Percentiles rank a stretch among this genome's conserved stretches.
These are phyloP conservation scores for Ornithoptera priamus DNA, from an alignment of 2,888 invertebrate genomes.

Conservation along the genomic window DNA sequence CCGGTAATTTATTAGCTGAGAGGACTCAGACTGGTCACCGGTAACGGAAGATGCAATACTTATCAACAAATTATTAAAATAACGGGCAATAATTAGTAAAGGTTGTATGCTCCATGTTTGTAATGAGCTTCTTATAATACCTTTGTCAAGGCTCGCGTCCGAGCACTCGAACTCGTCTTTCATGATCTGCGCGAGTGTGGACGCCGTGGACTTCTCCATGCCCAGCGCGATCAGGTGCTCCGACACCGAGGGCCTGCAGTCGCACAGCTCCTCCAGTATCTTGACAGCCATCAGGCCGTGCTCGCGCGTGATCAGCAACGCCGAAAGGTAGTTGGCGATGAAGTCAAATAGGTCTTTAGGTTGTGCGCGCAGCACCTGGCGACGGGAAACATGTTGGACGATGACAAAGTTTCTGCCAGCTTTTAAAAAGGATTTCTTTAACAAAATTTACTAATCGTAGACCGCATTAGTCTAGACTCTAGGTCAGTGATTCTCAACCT, in stretches of 20 bases:
- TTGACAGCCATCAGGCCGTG: conserved; percentile 67
- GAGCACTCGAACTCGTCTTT: conserved; percentile 56
- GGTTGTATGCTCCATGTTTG: no score
- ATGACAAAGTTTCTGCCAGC: no score
- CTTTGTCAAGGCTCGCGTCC: conserved; percentile 54
- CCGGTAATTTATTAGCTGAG: no score
- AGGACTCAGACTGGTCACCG: no score
- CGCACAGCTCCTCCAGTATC: conserved; percentile 68
- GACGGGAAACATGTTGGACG: neutral
- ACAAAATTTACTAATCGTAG: no score
- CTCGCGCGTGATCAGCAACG: conserved; percentile 84
- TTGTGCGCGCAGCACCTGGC: conserved; percentile 85
- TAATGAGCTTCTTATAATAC: conserved; percentile 36
- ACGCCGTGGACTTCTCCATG: conserved; percentile 41
- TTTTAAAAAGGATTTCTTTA: no score
- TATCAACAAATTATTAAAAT: no score
- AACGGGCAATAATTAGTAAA: no score
- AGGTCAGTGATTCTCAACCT: no score
- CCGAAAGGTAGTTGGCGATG: conserved; percentile 86
- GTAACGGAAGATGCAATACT: no score
- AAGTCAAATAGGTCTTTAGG: conserved; percentile 83
- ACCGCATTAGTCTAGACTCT: no score
- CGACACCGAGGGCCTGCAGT: conserved; percentile 62
- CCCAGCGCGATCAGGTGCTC: conserved; percentile 61
- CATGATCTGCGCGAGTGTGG: conserved; percentile 52